Base-by-base conservation (phyloP, 2,888 invertebrate genomes). In the Ormyrus rosae region DNA sequence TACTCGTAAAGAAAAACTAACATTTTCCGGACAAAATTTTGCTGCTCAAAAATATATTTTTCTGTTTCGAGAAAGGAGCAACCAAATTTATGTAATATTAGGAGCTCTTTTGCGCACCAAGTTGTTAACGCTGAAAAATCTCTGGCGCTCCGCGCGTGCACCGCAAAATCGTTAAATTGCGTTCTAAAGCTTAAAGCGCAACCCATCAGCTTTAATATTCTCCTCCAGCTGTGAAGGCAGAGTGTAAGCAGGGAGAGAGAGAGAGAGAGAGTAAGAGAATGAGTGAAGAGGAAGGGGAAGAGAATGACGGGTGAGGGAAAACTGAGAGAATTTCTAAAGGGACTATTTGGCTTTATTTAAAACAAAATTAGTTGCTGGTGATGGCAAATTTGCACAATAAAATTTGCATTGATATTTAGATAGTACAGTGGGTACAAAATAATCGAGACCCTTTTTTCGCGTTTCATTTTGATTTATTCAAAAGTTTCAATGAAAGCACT, bases 131-230 rank as follows among this genome's bases (percentile, higher is more conserved):
- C 51, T n/a, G 65, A 67, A 73, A 72, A 78, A 73, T 72, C 65
- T 72, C 71, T 53, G 56, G n/a, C 58, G 56, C 67, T 2, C 2
- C 50, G 19, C 50, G 53, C 13, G 64, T 67, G 13, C 46, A 10
- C 65, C 74, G 67, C 67, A 73, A 73, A 78, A 78, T 78, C 72
- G 68, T 78, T 78, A 72, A 73, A 78, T 61, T 78, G 53, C 51
- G 61, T 68, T 65, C 65, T 70, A 69, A 73, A 63, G 68, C 63
- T 79, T 70, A 68, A 75, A 70, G 74, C 74, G 58, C 64, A 75
- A 74, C 50, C 69, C 70, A 75, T 80, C 80, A 75, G 74, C 74
- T 80, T 80, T 75, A 80, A 80, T 80, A 74, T 75, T 80, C 70
- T 75, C 50, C 63, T 65, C 34, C 60, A 61, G 51, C 56, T 63